These are phyloP conservation scores for Neomonachus schauinslandi DNA, from an alignment of 2,113 vertebrate genomes.

Conservation along the genomic window DNA sequence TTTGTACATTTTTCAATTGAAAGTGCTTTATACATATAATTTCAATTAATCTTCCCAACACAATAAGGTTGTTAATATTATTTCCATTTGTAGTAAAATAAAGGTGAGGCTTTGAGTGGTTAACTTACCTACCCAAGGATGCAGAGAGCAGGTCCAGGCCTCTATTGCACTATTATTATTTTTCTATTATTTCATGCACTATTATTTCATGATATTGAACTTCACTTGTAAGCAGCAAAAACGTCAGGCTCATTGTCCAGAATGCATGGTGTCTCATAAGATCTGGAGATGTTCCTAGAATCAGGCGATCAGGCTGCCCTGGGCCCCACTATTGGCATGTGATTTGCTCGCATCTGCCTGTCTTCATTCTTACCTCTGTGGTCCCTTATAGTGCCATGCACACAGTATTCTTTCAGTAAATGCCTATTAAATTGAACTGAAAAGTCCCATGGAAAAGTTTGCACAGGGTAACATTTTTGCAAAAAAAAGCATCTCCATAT, in stretches of 20 bases:
- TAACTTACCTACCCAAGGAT: background rate
- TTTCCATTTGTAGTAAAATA: background rate
- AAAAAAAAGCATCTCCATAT: background rate
- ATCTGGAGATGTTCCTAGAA: background rate
- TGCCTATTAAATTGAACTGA: background rate
- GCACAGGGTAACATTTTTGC: background rate
- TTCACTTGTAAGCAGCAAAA: background rate
- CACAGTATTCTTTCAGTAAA: background rate
- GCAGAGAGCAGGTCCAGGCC: background rate
- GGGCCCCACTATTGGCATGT: background rate
- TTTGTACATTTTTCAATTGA: slow-evolving; percentile 62
- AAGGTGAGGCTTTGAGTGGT: background rate
- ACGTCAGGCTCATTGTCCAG: background rate
- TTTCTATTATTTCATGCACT: background rate
- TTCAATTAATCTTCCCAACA: slow-evolving; percentile 63
- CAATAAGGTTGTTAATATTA: background rate
- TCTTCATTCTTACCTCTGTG: background rate
- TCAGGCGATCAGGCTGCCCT: background rate
- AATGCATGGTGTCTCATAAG: background rate
- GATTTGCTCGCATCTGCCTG: background rate
- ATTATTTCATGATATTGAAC: background rate
- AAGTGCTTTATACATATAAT: slow-evolving; percentile 63
- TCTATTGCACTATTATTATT: background rate
- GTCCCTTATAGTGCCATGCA: background rate
- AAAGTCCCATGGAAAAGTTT: background rate